These are phyloP conservation scores for Malacoctenus gilli DNA, from an alignment of 2,797 vertebrate genomes.

Conservation along the genomic window DNA sequence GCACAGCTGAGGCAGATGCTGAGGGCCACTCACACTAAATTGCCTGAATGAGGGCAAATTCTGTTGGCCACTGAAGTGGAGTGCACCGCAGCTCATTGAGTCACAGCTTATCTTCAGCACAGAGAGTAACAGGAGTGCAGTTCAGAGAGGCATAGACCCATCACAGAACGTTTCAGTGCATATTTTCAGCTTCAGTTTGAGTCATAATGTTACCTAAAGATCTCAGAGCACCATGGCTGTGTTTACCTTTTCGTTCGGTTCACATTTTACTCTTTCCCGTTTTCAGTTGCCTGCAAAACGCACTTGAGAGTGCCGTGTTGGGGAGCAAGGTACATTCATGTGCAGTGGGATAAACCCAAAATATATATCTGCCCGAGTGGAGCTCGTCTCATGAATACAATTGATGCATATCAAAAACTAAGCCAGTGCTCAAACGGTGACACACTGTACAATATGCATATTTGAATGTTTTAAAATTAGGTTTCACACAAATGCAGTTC, in stretches of 20 bases:
- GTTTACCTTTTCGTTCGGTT: not conserved
- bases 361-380: conserved; percentile 25
- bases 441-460: too few relatives aligned
- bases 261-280: not conserved
- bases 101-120: conserved; percentile 60
- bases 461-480: too few relatives aligned
- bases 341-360: conserved; percentile 21
- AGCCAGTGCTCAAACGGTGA: too few relatives aligned
- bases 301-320: conserved; percentile 20
- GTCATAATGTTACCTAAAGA: conserved; percentile 11
- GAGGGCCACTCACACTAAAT: conserved; percentile 76
- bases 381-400: conserved; percentile 15
- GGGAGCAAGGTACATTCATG: conserved; percentile 22
- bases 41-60: conserved; percentile 76
- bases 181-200: conserved; percentile 35
- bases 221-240: not conserved
- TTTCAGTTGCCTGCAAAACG: conserved; percentile 2
- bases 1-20: conserved; percentile 79
- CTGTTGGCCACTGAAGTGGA: conserved; percentile 67
- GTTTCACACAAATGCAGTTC: too few relatives aligned
- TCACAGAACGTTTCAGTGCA: conserved; percentile 34
- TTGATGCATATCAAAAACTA: conserved; percentile 7
- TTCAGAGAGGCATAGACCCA: conserved; percentile 41
- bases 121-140: conserved; percentile 44
- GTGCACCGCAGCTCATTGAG: conserved; percentile 62